A percentile compares a stretch with the other conserved stretches of the same genome.
These are phyloP conservation scores for Pristionchus exspectatus DNA, from an alignment of 2,888 invertebrate genomes.

Conservation along the genomic window DNA sequence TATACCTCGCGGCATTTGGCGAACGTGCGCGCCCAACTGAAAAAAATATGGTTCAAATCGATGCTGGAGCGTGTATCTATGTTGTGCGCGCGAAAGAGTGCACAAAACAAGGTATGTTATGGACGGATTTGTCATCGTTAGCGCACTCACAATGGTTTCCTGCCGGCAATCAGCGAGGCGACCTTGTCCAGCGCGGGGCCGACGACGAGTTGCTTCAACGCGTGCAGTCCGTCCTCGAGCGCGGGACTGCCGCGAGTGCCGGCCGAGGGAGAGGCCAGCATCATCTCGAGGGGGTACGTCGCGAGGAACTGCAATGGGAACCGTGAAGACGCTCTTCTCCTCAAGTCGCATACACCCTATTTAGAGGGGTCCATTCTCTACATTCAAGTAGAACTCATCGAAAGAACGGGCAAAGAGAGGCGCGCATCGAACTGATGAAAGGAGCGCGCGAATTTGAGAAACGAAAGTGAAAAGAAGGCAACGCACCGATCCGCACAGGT, in stretches of 20 bases:
- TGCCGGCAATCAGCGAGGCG: not conserved
- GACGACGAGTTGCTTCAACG: not conserved
- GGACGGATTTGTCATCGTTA: too few relatives aligned
- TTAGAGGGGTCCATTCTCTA: not conserved
- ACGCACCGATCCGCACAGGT: constrained; percentile 29
- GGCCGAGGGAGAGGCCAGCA: not conserved
- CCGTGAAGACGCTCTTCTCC: too few relatives aligned
- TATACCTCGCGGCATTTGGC: constrained; percentile 30
- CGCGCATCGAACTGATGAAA: too few relatives aligned
- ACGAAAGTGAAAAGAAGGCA: not conserved
- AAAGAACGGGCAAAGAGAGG: too few relatives aligned
- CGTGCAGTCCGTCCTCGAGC: not conserved
- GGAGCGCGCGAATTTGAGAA: too few relatives aligned
- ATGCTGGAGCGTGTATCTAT: too few relatives aligned
- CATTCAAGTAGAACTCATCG: too few relatives aligned
- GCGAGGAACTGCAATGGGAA: constrained; percentile 1
- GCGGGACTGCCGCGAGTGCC: not conserved
- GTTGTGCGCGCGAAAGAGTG: too few relatives aligned
- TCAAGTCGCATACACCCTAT: too few relatives aligned
- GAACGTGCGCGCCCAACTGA: constrained; percentile 24
- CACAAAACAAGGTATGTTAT: too few relatives aligned
- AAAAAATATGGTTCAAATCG: too few relatives aligned
- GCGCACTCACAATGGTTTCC: constrained; percentile 47
- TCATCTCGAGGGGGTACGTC: constrained; percentile 19
- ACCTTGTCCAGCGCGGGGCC: not conserved